Evolutionary conservation across 2,113 vertebrate species (phyloP), one percentile per base, ranked within the genome.

Genomic region (Oreochromis niloticus): DNA sequence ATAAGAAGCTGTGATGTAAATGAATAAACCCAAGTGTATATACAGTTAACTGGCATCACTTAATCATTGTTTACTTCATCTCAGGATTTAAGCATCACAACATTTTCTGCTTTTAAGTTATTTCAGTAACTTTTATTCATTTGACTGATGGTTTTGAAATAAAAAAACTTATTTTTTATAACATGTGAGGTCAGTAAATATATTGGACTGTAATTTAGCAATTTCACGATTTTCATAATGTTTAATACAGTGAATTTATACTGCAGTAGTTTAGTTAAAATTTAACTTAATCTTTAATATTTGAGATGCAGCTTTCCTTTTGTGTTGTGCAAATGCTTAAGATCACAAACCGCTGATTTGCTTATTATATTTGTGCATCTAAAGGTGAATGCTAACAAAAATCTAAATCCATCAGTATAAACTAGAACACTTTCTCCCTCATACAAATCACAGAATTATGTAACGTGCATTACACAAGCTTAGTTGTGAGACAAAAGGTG

Each of bases 301-400:
- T 22, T 22, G 63, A 68, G 11, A 68, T 2, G 3, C 19, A 7
- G 3, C 36, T 22, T 13, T 39, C 34, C 0, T 41, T 68, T 24
- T 41, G 3, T 68, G 63, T 68, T 68, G 63, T 14, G n/a, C 17
- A 41, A 19, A 41, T 68, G 63, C 11, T 41, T 41, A 68, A 41
- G 12, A 41, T 24, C 19, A 41, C 11, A 41, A 68, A 68, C 63
- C 4, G 1, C 63, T 22, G 63, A 68, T 68, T 68, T 68, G 34
- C 19, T 68, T 3, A n/a, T 68, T 1, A 68, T 13, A 14, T 27
- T 41, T 41, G 39, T 41, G 4, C 10, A 41, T 12, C 10, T 41
- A 41, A 36, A 9, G 36, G 9, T 39, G 8, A 39, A 41, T 12
- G 3, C 10, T 12, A 68, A 68, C 3, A 24, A 41, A 41, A 68